phyloP scores from a whole-genome alignment of 64 coral and sea anemone genomes.

The Stylophora pistillata region DNA sequence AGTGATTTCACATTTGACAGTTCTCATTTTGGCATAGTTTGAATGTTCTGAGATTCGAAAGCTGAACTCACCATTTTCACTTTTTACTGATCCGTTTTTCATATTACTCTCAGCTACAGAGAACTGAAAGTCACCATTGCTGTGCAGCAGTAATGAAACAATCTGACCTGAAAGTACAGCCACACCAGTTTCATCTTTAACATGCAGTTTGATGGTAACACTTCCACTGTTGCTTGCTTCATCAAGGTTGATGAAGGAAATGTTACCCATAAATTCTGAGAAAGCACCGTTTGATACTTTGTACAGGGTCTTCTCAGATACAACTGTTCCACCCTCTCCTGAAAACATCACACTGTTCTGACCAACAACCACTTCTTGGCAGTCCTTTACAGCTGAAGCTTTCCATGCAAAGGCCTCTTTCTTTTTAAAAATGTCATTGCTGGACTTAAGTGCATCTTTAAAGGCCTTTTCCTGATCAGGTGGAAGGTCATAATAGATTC shows the following conservation, averaged over 20 bases:
- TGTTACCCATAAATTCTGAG: background rate
- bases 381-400: constrained; percentile 13
- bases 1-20: constrained; percentile 16
- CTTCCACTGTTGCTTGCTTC: background rate
- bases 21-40: background rate
- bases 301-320: constrained; percentile 3
- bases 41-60: background rate
- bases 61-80: background rate
- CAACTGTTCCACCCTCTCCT: constrained; percentile 59
- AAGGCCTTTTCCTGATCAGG: constrained; percentile 58
- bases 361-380: constrained; percentile 69
- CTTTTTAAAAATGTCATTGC: background rate
- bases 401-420: background rate
- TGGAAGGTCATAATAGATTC: constrained; percentile 89
- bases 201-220: background rate
- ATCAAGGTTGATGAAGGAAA: constrained; percentile 17
- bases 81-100: constrained; percentile 5
- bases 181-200: background rate
- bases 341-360: constrained; percentile 74
- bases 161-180: background rate
- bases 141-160: background rate
- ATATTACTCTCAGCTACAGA: background rate
- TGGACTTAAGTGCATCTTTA: constrained; percentile 23
- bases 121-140: background rate
- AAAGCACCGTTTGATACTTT: background rate